Evolutionary conservation across 2,797 vertebrate species (phyloP).

Genomic region (Spinus pinus): DNA sequence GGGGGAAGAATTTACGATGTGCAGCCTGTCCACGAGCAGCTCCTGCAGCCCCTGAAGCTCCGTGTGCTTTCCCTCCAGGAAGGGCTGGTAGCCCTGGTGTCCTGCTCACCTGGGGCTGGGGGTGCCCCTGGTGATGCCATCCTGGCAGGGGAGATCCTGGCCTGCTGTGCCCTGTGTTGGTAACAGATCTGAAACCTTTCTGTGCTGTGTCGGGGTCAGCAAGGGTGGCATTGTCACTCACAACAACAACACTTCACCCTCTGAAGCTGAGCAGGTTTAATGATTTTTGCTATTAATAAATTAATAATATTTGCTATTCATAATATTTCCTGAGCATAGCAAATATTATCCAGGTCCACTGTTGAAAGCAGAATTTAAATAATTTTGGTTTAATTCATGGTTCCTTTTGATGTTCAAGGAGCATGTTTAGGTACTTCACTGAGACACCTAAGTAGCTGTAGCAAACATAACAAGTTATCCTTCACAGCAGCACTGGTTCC

Average conservation of each 20-base stretch:
- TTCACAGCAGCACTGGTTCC: background rate
- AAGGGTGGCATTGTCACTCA: background rate
- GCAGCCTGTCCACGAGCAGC: background rate
- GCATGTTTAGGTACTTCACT: fast-evolving
- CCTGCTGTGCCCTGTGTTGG: fast-evolving
- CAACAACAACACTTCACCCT: fast-evolving
- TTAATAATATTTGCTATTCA: no score
- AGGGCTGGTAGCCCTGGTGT: background rate
- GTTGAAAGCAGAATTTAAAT: background rate
- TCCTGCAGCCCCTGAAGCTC: conserved; percentile 5
- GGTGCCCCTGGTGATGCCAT: background rate
- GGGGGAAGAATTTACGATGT: conserved; percentile 58
- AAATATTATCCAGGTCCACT: background rate
- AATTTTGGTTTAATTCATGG: background rate
- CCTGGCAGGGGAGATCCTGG: background rate
- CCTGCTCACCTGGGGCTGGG: background rate
- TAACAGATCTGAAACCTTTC: fast-evolving
- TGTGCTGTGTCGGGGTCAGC: background rate
- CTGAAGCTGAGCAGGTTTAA: background rate
- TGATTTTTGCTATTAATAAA: no score
- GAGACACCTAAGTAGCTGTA: background rate
- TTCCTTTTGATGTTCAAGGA: background rate
- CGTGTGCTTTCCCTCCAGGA: fast-evolving
- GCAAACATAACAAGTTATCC: background rate
- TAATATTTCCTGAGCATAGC: no score